phyloP scores from a whole-genome alignment of 1,140 invertebrate genomes.

The Bombus waltoni region DNA sequence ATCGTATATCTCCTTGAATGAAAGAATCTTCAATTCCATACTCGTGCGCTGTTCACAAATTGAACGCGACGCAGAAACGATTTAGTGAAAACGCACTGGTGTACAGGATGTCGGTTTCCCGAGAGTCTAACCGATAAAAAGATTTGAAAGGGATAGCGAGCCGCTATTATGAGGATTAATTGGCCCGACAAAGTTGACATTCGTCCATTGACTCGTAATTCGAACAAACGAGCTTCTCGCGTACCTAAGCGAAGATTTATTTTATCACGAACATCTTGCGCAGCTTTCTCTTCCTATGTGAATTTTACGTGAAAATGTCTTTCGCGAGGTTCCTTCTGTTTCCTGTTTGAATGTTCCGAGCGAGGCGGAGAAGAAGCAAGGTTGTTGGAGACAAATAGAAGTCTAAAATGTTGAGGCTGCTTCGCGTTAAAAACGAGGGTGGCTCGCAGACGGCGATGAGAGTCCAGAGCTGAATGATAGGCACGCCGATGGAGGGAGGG shows the following conservation, averaged over 20 bases:
- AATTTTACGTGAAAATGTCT: background rate
- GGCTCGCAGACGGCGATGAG: conserved; percentile 32
- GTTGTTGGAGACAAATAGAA: background rate
- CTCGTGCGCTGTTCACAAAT: no score
- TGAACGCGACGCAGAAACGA: no score
- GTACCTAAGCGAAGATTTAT: background rate
- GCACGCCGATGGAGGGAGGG: conserved; percentile 18
- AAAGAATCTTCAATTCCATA: no score
- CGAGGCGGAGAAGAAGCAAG: background rate
- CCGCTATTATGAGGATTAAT: background rate
- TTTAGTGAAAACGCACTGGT: no score
- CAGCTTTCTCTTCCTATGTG: background rate
- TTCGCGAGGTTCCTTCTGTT: background rate
- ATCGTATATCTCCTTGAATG: no score
- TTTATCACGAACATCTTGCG: background rate
- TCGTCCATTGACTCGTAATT: background rate
- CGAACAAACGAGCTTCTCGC: background rate
- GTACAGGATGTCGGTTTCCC: no score
- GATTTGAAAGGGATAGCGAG: no score
- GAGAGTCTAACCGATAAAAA: no score
- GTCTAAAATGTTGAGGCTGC: background rate
- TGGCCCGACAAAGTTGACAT: background rate
- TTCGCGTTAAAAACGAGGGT: background rate
- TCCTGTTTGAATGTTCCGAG: background rate
- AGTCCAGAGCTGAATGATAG: conserved; percentile 48